Evolutionary conservation across 2,888 invertebrate species (phyloP), one percentile per base, ranked within the genome.

Genomic region (Pimpla rufipes): DNA sequence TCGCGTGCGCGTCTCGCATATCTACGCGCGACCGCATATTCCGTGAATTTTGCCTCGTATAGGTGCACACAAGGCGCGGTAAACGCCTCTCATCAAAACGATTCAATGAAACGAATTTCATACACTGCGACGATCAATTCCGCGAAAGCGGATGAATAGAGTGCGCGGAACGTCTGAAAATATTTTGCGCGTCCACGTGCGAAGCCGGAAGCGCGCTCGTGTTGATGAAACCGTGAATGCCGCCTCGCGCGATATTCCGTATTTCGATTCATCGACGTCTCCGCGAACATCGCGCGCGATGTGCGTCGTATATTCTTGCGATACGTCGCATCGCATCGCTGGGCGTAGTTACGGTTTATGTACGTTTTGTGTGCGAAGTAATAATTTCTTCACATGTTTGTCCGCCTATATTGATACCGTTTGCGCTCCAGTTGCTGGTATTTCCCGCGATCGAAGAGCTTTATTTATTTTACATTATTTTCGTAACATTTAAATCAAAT

Each of bases 21-120:
- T n/a, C n/a, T n/a, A 23, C 62, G 29, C 29, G 5, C 5, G 2
- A 16, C 37, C 37, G 11, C n/a, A 16, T 62, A 18, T 62, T 62
- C 62, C 40, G n/a, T 62, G 62, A 62, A 62, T 40, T 62, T 16
- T 5, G 29, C 40, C 37, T 18, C n/a, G n/a, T 62, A n/a, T 37
- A 62, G 18, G 18, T n/a, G n/a, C n/a, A n/a, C 42, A n/a, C 42
- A 21, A n/a, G 4, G 4, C 40, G 52, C 23, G 8, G 55, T 40
- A 37, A 37, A 18, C 18, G 18, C n/a, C n/a, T 11, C 37, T 18
- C 18, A 16, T 37, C n/a, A 37, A 55, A 57, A 21, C 23, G 42
- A 2, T 70, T 70, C 42, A 55, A 23, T 70, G 42, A 55, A 70
- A 35, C 55, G 55, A 55, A 70, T 62, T 62, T 62, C 2, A 62